A percentile compares a stretch with the other conserved stretches of the same genome.
These are phyloP conservation scores for Endomychus coccineus DNA, from an alignment of 2,888 invertebrate species.

Conservation along the genomic window DNA sequence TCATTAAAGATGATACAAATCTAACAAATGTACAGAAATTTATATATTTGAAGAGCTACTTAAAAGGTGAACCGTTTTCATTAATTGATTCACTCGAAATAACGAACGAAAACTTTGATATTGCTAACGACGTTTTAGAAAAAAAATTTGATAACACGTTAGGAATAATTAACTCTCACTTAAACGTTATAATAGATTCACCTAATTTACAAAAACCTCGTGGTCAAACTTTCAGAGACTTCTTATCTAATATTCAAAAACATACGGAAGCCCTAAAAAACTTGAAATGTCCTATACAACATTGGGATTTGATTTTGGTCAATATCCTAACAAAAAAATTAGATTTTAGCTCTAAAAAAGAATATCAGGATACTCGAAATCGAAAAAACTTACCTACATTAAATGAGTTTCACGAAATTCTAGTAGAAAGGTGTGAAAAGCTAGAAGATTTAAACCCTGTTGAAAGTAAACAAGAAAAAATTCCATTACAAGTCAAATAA, in stretches of 20 bases:
- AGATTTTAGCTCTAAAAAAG: constrained; percentile 68
- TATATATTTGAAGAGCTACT: neutral
- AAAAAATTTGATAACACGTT: neutral
- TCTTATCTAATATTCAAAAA: neutral
- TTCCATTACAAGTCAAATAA: too few relatives aligned
- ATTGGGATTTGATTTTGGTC: neutral
- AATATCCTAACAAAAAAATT: constrained; percentile 38
- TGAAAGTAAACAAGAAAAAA: too few relatives aligned
- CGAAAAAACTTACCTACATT: too few relatives aligned
- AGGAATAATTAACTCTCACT: neutral
- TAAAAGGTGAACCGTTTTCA: neutral
- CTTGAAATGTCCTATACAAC: neutral
- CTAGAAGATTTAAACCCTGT: too few relatives aligned
- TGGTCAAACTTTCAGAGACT: neutral
- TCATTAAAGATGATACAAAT: too few relatives aligned
- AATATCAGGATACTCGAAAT: too few relatives aligned
- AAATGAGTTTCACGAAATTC: too few relatives aligned
- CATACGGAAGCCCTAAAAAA: neutral
- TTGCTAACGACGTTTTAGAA: neutral
- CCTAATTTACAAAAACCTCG: neutral
- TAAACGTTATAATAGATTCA: neutral
- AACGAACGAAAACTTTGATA: neutral
- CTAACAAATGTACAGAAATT: neutral
- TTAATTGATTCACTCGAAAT: neutral
- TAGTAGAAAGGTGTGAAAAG: too few relatives aligned